phyloP scores from a whole-genome alignment of 2,888 invertebrate species.

The Drosophila helvetica region DNA sequence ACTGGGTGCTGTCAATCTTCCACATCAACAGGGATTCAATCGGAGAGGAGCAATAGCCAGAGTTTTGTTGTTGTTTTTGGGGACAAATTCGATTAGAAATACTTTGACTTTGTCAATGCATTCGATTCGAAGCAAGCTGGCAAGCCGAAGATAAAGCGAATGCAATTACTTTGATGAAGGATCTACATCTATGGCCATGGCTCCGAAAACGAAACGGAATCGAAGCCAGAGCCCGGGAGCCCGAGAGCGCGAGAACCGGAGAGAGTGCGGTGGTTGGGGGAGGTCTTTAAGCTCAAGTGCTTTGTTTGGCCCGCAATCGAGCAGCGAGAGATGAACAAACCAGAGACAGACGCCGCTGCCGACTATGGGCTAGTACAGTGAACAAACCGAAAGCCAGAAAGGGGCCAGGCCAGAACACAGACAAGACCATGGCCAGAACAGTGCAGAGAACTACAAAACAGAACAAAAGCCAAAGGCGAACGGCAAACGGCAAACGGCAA shows the following conservation, averaged over 20 bases:
- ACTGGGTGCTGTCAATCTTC: not conserved
- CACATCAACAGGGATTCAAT: not conserved
- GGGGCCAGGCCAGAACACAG: too few species aligned
- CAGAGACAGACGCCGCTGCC: conserved; percentile 17
- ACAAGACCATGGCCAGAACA: not conserved
- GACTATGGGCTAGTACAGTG: not conserved
- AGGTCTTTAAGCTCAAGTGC: conserved; percentile 56
- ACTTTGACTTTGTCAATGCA: not conserved
- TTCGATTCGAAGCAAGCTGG: not conserved
- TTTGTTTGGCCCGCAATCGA: conserved; percentile 53
- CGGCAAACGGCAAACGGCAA: conserved; percentile 43
- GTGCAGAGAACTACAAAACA: conserved; percentile 33
- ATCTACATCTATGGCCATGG: conserved; percentile 27
- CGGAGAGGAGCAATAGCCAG: not conserved
- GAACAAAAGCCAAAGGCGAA: conserved; percentile 50
- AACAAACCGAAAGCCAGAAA: too few species aligned
- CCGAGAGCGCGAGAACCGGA: not conserved
- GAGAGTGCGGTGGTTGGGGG: conserved; percentile 11
- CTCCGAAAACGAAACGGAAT: not conserved
- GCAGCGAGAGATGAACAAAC: conserved; percentile 10
- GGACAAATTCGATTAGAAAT: not conserved
- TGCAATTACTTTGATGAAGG: conserved; percentile 28
- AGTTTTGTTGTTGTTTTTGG: not conserved
- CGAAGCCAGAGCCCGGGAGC: not conserved
- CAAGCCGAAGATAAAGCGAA: conserved; percentile 16